These are phyloP conservation scores for Corythornis vintsioides DNA, from an alignment of 2,113 vertebrate genomes.

Conservation along the genomic window DNA sequence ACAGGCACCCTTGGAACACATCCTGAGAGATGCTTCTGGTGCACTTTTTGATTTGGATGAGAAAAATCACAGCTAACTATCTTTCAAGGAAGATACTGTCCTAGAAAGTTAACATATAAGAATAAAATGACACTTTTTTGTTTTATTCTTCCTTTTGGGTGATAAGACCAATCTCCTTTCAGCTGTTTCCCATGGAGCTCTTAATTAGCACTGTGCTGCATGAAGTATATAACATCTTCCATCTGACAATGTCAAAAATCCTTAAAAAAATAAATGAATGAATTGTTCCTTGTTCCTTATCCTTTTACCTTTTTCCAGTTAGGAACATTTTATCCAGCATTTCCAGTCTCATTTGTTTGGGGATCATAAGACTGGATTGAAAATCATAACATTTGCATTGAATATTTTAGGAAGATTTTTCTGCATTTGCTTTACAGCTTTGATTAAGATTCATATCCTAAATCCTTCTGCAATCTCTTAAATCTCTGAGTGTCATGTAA, in stretches of 20 bases:
- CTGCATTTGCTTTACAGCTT: constrained; percentile 36
- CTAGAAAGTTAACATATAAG: background rate
- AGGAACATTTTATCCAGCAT: background rate
- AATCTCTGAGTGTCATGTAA: constrained; percentile 39
- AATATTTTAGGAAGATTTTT: constrained; percentile 43
- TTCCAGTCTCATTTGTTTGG: constrained; percentile 12
- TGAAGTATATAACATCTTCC: background rate
- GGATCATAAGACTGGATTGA: background rate
- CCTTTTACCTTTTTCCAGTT: background rate
- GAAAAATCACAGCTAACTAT: background rate
- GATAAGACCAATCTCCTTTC: background rate
- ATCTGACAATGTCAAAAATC: background rate
- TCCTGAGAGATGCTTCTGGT: background rate
- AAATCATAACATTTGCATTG: constrained; percentile 23
- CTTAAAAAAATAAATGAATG: background rate
- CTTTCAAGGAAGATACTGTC: accelerated
- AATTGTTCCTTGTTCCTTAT: background rate
- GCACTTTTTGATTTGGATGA: background rate
- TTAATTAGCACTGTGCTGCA: background rate
- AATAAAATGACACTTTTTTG: accelerated
- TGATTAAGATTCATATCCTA: constrained; percentile 39
- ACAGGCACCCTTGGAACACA: accelerated
- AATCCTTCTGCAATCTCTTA: constrained; percentile 48
- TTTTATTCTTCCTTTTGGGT: background rate
- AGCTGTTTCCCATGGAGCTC: background rate